A percentile compares a stretch with the other conserved stretches of the same genome.
Conservation (phyloP, 2,888 invertebrate genomes). For the Germaria angustata region DNA sequence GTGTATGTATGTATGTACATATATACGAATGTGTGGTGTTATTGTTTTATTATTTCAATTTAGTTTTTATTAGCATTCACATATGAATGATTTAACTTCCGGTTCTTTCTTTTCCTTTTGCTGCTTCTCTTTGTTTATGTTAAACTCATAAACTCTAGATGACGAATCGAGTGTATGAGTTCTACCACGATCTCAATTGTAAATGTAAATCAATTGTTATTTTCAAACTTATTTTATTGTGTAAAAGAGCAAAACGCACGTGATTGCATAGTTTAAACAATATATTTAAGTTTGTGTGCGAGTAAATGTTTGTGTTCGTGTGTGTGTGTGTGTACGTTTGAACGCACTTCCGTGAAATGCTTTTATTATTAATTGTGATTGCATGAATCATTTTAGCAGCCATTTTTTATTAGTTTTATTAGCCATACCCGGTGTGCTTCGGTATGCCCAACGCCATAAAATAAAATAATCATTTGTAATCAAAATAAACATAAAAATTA, state of each 20-base stretch:
- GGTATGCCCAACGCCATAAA: too few relatives aligned
- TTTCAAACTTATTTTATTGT: not conserved
- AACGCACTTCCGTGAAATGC: slow-evolving; percentile 48
- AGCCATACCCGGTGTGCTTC: too few relatives aligned
- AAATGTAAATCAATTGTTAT: not conserved
- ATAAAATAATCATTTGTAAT: too few relatives aligned
- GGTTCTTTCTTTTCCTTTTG: slow-evolving; percentile 33
- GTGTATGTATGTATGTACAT: too few relatives aligned
- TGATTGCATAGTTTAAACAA: not conserved
- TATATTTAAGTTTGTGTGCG: not conserved
- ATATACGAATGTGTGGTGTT: too few relatives aligned
- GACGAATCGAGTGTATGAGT: slow-evolving; percentile 21
- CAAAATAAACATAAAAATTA: too few relatives aligned
- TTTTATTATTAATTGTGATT: slow-evolving; percentile 14
- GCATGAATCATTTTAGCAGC: not conserved
- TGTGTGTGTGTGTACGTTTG: not conserved
- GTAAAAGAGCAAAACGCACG: not conserved
- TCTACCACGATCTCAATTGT: slow-evolving; percentile 42
- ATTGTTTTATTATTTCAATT: not conserved
- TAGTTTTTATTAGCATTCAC: slow-evolving; percentile 50
- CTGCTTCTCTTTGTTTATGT: not conserved
- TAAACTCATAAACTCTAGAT: slow-evolving; percentile 18
- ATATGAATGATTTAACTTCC: slow-evolving; percentile 63
- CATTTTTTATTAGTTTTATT: too few relatives aligned
- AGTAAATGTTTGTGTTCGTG: not conserved